Conservation (phyloP, 2,888 invertebrate species). For the Drosophila putrida region DNA sequence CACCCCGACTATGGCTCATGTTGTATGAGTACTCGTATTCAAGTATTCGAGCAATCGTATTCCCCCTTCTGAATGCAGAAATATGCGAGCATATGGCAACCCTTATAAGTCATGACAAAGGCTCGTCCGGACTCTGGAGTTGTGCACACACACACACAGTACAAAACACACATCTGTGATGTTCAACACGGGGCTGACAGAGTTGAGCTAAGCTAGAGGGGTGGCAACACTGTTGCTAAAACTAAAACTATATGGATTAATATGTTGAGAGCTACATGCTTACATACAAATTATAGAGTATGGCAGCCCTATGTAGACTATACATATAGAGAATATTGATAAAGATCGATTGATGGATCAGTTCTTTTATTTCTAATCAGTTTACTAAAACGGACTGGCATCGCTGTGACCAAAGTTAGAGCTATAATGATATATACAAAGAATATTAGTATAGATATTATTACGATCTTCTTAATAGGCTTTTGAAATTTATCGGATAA, state of each 20-base stretch:
- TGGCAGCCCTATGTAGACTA: too few relatives aligned
- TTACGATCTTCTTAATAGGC: too few relatives aligned
- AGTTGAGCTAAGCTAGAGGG: neutral
- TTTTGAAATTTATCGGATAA: neutral
- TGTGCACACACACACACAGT: slow-evolving; percentile 5
- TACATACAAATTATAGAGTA: too few relatives aligned
- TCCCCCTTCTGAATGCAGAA: slow-evolving; percentile 45
- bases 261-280: neutral
- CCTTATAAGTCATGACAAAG: slow-evolving; percentile 69
- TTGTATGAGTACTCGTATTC: slow-evolving; percentile 24
- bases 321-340: too few relatives aligned
- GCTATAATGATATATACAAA: too few relatives aligned
- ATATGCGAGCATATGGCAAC: slow-evolving; percentile 79
- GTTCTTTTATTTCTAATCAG: too few relatives aligned
- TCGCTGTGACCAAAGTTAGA: too few relatives aligned
- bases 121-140: slow-evolving; percentile 18
- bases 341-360: too few relatives aligned
- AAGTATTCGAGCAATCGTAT: slow-evolving; percentile 15
- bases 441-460: too few relatives aligned
- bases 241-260: neutral
- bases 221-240: slow-evolving; percentile 19
- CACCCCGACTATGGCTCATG: slow-evolving; percentile 58
- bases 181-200: slow-evolving; percentile 4
- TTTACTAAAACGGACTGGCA: too few relatives aligned
- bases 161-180: slow-evolving; percentile 8